Conservation (phyloP, 2,113 vertebrate species). For the Mionectes macconnelli region DNA sequence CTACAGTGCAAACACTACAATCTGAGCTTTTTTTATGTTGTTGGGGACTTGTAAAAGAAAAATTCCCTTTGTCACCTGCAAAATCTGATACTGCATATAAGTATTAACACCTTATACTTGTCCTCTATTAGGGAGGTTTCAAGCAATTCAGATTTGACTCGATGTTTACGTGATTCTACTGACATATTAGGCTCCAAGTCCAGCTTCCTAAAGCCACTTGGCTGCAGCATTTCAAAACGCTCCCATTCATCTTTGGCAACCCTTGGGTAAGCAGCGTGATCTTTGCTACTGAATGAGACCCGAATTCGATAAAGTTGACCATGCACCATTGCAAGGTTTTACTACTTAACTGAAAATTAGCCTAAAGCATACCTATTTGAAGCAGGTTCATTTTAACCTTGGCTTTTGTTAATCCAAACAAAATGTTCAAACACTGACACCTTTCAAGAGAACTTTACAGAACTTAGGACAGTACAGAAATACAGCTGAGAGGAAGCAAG, state of each 20-base stretch:
- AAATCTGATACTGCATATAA: not conserved
- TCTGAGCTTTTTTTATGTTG: not conserved
- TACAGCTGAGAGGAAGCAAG: not conserved
- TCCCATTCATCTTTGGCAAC: not conserved
- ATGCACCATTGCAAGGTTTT: not conserved
- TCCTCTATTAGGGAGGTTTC: not conserved
- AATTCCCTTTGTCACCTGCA: not conserved
- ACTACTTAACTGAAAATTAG: not conserved
- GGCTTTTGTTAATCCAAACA: not conserved
- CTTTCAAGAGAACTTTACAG: not conserved
- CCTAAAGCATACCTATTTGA: not conserved
- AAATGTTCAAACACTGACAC: not conserved
- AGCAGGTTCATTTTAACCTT: not conserved
- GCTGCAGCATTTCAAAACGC: not conserved
- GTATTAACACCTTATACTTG: not conserved
- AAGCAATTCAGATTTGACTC: not conserved
- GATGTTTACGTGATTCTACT: accelerated
- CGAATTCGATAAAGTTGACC: not conserved
- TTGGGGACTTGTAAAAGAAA: not conserved
- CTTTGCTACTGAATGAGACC: not conserved
- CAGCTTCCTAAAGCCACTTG: not conserved
- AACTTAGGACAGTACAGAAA: not conserved
- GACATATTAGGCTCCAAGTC: not conserved
- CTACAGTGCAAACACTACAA: not conserved
- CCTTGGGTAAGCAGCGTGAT: accelerated